phyloP scores from a whole-genome alignment of 2,113 vertebrate genomes.

The Picathartes gymnocephalus region DNA sequence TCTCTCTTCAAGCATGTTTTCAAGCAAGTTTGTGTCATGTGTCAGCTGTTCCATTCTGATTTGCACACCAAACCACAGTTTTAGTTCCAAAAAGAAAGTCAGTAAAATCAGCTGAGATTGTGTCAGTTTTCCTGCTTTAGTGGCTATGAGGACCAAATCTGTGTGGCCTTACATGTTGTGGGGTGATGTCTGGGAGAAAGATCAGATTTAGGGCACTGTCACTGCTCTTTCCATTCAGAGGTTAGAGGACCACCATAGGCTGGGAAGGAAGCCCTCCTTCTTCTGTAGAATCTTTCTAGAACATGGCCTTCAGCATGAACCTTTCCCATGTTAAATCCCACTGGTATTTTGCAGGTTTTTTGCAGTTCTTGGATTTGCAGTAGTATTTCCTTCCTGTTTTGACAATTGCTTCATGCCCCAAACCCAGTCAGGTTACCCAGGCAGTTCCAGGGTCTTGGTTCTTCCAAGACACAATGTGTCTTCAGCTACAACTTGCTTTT shows the following conservation, averaged over 20 bases:
- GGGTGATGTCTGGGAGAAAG: background rate
- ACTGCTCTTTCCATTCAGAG: background rate
- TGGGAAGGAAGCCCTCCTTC: background rate
- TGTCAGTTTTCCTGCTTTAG: background rate
- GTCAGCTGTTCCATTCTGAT: background rate
- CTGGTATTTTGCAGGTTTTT: background rate
- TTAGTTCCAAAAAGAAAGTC: background rate
- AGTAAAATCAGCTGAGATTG: background rate
- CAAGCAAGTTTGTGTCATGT: background rate
- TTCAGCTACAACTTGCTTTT: background rate
- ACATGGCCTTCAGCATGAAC: background rate
- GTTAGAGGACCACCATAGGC: background rate
- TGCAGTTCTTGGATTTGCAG: background rate
- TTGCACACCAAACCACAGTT: background rate
- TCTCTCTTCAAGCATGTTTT: background rate
- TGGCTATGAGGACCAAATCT: background rate
- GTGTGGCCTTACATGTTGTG: fast-evolving
- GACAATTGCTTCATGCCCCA: background rate
- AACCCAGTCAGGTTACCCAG: background rate
- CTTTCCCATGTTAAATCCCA: background rate
- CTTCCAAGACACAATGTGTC: background rate
- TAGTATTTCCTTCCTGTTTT: background rate
- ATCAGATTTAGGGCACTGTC: background rate
- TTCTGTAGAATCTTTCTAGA: background rate
- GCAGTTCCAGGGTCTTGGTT: background rate